Evolutionary conservation across 2,888 invertebrate genomes (phyloP).

Genomic region (Apodemia zela): DNA sequence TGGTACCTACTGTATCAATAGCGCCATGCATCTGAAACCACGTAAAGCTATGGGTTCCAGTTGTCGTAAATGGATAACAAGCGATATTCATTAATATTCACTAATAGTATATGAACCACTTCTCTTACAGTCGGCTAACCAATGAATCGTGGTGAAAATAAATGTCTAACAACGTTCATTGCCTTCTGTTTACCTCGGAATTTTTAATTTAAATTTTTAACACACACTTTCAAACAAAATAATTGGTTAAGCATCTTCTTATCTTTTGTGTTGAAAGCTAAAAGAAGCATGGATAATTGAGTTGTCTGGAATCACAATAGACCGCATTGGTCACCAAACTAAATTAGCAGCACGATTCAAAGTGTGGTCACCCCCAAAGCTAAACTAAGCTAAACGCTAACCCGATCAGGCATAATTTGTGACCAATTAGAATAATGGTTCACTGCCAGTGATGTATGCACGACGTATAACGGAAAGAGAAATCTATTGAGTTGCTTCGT

Average conservation of each 20-base stretch:
- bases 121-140: no score
- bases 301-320: constrained; percentile 43
- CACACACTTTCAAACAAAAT: no score
- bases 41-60: no score
- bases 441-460: constrained; percentile 72
- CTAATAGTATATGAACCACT: no score
- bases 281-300: constrained; percentile 24
- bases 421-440: constrained; percentile 81
- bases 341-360: constrained; percentile 46
- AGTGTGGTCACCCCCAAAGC: constrained; percentile 45
- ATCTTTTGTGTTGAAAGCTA: not conserved
- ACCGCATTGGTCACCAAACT: constrained; percentile 55
- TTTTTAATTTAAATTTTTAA: no score
- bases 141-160: no score
- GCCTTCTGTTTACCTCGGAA: no score
- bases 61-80: no score
- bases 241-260: not conserved
- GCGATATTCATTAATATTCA: no score
- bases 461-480: constrained; percentile 46
- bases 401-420: constrained; percentile 80
- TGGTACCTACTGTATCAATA: no score
- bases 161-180: no score
- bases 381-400: constrained; percentile 73
- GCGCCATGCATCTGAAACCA: no score
- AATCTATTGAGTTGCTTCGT: constrained; percentile 37